Evolutionary conservation across 2,888 invertebrate genomes (phyloP), one percentile per base, ranked within the genome.

Genomic region (Drosophila meridionalis): DNA sequence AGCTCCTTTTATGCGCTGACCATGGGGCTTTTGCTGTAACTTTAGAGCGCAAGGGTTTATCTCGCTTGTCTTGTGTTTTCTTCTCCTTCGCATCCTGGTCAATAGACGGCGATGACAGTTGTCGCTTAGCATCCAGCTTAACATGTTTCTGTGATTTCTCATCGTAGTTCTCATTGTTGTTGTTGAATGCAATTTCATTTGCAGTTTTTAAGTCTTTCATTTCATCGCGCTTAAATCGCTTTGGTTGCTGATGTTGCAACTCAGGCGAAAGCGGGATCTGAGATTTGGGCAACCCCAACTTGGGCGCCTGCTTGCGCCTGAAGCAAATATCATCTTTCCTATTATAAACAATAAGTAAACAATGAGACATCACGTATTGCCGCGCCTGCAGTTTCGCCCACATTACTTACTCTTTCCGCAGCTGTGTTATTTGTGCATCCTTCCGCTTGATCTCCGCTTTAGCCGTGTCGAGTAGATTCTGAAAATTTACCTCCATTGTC

Each of bases 271-370:
- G 48, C 11, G 28, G 14, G 9, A 30, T 36, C 14, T 43, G 38
- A 11, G 38, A 8, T 5, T 61, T 58, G 8, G 34, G 2, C 3
- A 47, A 47, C 11, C 45, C 70, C 12, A 48, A 59, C 2, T 55
- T 47, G 2, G 20, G 52, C 0, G 68, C 68, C 3, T 65, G 67
- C 45, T 82, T 90, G 2, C 92, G 89, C 20, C 92, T 80, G 20
- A 92, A 92, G 62, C 92, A 92, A 4, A 92, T 81, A 62, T 92
- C 91, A 76, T 92, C 92, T 57, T 91, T 92, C 61, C 92, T 91
- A 57, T 34, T 20, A 66, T 40, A 14, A 56, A 7, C 12, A 57
- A 48, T 2, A 47, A 30, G n/a, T 20, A 20, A 58, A 9, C 11
- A 58, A 45, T 7, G 26, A 30, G 6, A 4, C 0, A 34, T 45